These are phyloP conservation scores for Pitta sordida DNA, from an alignment of 2,113 vertebrate species.

Conservation along the genomic window DNA sequence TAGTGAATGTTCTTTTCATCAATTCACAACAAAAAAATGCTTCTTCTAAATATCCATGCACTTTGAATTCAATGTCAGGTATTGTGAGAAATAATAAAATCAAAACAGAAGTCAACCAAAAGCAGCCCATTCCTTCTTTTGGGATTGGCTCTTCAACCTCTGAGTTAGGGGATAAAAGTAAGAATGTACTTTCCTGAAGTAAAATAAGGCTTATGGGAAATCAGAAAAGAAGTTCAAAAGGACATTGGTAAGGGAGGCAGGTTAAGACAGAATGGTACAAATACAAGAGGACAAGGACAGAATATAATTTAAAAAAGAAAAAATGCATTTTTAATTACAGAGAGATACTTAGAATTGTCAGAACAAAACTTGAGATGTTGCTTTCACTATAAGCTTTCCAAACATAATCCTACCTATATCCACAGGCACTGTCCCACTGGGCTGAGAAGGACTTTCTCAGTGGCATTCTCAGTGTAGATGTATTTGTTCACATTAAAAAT, in stretches of 20 bases:
- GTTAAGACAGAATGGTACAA: background rate
- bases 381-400: background rate
- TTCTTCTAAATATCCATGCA: conserved; percentile 25
- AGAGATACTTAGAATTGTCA: background rate
- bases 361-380: background rate
- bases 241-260: background rate
- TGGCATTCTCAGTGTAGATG: background rate
- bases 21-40: background rate
- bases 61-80: conserved; percentile 15
- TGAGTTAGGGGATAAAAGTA: background rate
- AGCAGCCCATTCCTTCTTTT: background rate
- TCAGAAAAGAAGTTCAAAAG: background rate
- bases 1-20: conserved; percentile 35
- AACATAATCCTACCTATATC: background rate
- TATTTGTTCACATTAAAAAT: background rate
- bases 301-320: background rate
- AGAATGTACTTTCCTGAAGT: background rate
- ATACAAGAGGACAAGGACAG: background rate
- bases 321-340: background rate
- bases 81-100: background rate
- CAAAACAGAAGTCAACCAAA: conserved; percentile 19
- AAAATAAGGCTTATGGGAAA: background rate
- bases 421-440: background rate
- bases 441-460: background rate
- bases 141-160: background rate